Base-by-base conservation (phyloP, 2,888 invertebrate species). In the Calameuta pallipes region DNA sequence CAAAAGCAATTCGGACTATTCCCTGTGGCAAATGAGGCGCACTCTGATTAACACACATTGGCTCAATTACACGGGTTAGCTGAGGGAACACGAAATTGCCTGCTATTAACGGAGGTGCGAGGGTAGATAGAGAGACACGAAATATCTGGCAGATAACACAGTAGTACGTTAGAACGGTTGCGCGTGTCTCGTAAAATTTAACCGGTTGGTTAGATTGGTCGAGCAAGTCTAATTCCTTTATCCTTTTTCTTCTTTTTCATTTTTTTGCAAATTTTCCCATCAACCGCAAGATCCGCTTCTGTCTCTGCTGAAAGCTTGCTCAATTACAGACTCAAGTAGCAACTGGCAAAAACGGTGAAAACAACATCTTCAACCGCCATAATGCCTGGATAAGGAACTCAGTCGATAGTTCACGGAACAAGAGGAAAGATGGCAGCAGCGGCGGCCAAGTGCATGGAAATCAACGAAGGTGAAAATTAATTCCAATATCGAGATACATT, bases 31-130 rank as follows among this genome's bases (percentile, higher is more conserved):
- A 86, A 86, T 86, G 86, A 85, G 85, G 83, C 86, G 83, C 77
- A 78, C 81, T 79, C 85, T 86, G 86, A 86, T 86, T 86, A 86
- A 86, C 86, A 87, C 85, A 82, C 85, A 85, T 86, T 86, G 85
- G 85, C 84, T 86, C 85, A 86, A 86, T 86, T 86, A 86, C 85
- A 85, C 81, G 85, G 85, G 84, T 85, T 85, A 83, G 83, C 79
- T 82, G 83, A 83, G 86, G 84, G 83, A 83, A 86, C 84, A 82
- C 83, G 85, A 82, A 85, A 86, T 86, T 86, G 85, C 83, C 85
- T 85, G 86, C 85, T 86, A 86, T 85, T 86, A 86, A 86, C 85
- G 83, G 83, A 81, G 80, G 84, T 79, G 82, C 84, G 78, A 84
- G 82, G 83, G 81, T 80, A 82, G 83, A 85, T 82, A 84, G 83